Evolutionary conservation across 2,797 vertebrate species (phyloP).

Genomic region (Rhynchonycteris naso): DNA sequence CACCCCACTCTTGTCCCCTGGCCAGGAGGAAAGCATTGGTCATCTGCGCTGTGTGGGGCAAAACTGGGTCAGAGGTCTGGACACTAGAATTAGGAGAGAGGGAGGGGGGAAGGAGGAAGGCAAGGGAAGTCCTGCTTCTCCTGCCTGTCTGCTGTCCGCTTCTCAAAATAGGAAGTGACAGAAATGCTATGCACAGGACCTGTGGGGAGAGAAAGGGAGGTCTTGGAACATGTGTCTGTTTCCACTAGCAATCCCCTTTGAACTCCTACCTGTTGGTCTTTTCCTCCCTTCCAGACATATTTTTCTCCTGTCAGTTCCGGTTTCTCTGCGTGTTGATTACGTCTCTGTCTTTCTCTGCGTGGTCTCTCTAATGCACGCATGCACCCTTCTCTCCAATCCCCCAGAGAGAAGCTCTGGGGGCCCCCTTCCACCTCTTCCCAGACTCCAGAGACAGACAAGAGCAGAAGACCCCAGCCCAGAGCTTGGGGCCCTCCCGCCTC

Average conservation of each 20-base stretch:
- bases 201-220: background rate
- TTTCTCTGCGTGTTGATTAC: background rate
- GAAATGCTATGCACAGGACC: too few species aligned
- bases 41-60: background rate
- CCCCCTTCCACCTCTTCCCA: background rate
- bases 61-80: background rate
- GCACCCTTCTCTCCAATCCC: background rate
- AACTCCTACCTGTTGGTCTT: background rate
- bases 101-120: background rate
- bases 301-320: background rate
- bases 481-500: background rate
- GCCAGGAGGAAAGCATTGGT: background rate
- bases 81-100: background rate
- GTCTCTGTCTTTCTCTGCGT: background rate
- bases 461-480: background rate
- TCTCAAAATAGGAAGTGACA: background rate
- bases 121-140: background rate
- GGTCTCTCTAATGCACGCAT: background rate
- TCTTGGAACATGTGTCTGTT: background rate
- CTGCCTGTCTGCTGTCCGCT: background rate
- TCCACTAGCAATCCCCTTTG: background rate
- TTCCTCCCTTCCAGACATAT: background rate
- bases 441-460: background rate
- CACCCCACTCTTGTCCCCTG: background rate
- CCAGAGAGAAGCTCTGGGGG: background rate